Evolutionary conservation across 2,888 invertebrate species (phyloP), one percentile per base, ranked within the genome.

Genomic region (Agrenia bidenticulata): DNA sequence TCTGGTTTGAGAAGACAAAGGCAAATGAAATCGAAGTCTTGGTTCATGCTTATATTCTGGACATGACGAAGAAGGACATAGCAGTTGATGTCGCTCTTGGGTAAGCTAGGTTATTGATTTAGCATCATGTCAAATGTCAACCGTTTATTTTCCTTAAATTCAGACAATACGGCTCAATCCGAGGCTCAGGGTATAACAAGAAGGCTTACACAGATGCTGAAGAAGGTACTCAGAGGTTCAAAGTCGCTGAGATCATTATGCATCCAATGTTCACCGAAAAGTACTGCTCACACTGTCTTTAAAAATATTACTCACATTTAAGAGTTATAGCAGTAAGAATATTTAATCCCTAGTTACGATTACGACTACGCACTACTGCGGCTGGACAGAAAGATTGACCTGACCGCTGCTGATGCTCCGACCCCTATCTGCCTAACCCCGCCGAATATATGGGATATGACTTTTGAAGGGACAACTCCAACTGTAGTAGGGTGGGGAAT

Each of bases 341-440:
- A 45, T 5, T 17, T 51, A 51, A 23, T 17, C n/a, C n/a, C n/a
- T n/a, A 64, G 61, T 11, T 73, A 72, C 50, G 76, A 76, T 39
- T 76, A 66, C 42, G 76, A 76, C 50, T 68, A 63, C 17, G 67
- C 74, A 15, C 41, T 76, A 2, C 51, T 76, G 9, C 49, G 61
- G 27, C 41, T 76, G 23, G 65, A 65, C 1, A 56, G 41, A 21
- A 73, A 72, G 60, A 71, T 76, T 26, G 63, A 75, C 9, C 54
- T 76, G 1, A 17, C 7, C 1, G 61, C 32, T 2, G 49, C 64
- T 2, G 69, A 73, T 45, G 63, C 74, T 11, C 70, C 73, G 0
- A 75, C 72, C 0, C 76, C 76, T 2, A 64, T 76, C 19, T 76
- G 76, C 54, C 59, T 76, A 1, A 73, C 76, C 1, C 51, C 65